phyloP scores from a whole-genome alignment of 1,140 invertebrate genomes.

The Colletes latitarsis region DNA sequence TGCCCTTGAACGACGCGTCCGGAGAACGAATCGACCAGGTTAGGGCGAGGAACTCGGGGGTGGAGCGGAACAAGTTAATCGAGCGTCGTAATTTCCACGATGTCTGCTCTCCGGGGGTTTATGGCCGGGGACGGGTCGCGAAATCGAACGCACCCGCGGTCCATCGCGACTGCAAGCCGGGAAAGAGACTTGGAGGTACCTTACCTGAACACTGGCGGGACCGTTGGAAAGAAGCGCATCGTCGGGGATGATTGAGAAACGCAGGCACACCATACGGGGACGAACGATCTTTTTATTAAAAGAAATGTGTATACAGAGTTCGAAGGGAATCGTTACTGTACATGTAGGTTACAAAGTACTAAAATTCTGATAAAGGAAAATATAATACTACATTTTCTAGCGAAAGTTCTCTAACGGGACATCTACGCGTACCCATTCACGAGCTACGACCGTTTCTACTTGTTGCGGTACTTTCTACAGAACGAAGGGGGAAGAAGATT shows the following conservation, averaged over 20 bases:
- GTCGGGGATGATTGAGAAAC: slow-evolving; percentile 20
- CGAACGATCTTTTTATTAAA: slow-evolving; percentile 24
- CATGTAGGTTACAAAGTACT: too few species aligned
- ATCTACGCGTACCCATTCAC: slow-evolving; percentile 14
- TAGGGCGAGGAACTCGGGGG: too few species aligned
- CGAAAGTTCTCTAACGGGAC: too few species aligned
- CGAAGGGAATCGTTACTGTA: not conserved
- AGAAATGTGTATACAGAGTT: slow-evolving; percentile 26
- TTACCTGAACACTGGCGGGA: not conserved
- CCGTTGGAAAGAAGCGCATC: not conserved
- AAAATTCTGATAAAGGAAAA: too few species aligned
- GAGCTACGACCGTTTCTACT: not conserved
- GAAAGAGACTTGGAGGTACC: not conserved
- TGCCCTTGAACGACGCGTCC: not conserved
- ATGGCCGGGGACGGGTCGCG: too few species aligned
- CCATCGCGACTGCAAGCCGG: too few species aligned
- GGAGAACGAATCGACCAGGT: too few species aligned
- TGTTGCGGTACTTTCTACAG: not conserved
- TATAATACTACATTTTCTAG: too few species aligned
- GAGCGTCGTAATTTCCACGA: too few species aligned
- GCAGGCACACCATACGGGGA: slow-evolving; percentile 9
- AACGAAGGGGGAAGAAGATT: not conserved
- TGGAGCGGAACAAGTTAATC: too few species aligned
- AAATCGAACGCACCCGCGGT: too few species aligned
- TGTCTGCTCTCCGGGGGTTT: too few species aligned